Percentiles rank a stretch among this genome's conserved stretches.
Evolutionary conservation across 2,113 vertebrate species (phyloP).

Genomic region (Zapornia atra): DNA sequence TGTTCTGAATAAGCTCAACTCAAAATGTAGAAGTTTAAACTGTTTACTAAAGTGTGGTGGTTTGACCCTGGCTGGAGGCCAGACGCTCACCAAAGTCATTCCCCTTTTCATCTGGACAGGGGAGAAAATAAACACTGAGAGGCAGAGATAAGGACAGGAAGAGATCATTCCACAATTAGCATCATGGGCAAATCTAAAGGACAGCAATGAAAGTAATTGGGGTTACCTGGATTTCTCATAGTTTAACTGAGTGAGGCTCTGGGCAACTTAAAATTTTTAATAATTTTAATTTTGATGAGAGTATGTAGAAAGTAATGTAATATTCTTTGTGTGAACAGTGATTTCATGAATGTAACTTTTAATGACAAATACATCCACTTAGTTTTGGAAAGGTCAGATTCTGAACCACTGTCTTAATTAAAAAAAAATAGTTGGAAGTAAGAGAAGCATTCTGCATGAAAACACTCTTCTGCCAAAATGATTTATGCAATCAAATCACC

Average conservation of each 20-base stretch:
- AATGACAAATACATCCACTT: conserved; percentile 19
- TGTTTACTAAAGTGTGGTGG: neutral
- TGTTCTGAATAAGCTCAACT: neutral
- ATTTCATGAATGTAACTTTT: neutral
- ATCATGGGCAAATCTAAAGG: neutral
- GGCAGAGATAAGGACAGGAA: too few relatives aligned
- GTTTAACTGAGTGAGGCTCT: neutral
- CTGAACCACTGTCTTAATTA: neutral
- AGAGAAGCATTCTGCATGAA: neutral
- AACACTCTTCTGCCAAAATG: neutral
- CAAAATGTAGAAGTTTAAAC: neutral
- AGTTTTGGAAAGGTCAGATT: neutral
- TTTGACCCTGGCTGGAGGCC: too few relatives aligned
- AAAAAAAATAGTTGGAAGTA: neutral
- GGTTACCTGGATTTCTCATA: neutral
- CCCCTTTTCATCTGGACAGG: too few relatives aligned
- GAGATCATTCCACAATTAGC: too few relatives aligned
- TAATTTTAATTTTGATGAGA: conserved; percentile 13
- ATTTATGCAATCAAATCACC: neutral
- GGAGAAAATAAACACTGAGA: too few relatives aligned
- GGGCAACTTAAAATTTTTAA: neutral
- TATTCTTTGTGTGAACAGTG: neutral
- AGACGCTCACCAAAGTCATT: too few relatives aligned
- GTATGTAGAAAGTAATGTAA: neutral
- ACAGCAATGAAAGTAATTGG: neutral